Evolutionary conservation across 2,888 invertebrate genomes (phyloP), one percentile per base, ranked within the genome.

Genomic region (Orthosia incerta): DNA sequence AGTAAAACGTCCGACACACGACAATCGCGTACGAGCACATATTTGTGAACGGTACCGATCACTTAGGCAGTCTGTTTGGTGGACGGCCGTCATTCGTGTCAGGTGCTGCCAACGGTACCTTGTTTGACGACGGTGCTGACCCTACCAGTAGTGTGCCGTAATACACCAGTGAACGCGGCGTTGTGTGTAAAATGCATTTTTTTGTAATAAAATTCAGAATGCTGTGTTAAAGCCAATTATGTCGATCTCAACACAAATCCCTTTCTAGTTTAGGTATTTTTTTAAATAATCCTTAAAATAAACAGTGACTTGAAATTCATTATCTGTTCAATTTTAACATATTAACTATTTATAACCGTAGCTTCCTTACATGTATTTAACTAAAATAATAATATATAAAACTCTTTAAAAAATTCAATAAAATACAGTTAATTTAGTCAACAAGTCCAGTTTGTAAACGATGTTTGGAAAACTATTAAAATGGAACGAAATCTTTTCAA

Each of bases 61-160:
- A 94, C 94, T 95, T 94, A 94, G 90, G 92, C 93, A 91, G 93
- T 91, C 91, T 92, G 93, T 93, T 93, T 92, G 93, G 90, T 88
- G 88, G 92, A 92, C 92, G 93, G 92, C 91, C 88, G 90, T 90
- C 93, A 94, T 94, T 91, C 91, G 94, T 94, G 96, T 95, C 95
- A 94, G 92, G 93, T 93, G 93, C 88, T 90, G 90, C 91, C 93
- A 94, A 96, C 96, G 96, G 96, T 96, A 95, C 93, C 92, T 93
- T 90, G 92, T 93, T 94, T 94, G 94, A 94, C 93, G 94, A 93
- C 89, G 90, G 87, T 92, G 93, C 91, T 94, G 94, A 95, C 94
- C 95, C 93, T 94, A 93, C 92, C 82, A 72, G 72, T 63, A 79
- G 57, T 67, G 74, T 74, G 83, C 67, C 86, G 68, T 80, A 87